phyloP scores from a whole-genome alignment of 2,888 invertebrate genomes.

The Caenorhabditis sp. region DNA sequence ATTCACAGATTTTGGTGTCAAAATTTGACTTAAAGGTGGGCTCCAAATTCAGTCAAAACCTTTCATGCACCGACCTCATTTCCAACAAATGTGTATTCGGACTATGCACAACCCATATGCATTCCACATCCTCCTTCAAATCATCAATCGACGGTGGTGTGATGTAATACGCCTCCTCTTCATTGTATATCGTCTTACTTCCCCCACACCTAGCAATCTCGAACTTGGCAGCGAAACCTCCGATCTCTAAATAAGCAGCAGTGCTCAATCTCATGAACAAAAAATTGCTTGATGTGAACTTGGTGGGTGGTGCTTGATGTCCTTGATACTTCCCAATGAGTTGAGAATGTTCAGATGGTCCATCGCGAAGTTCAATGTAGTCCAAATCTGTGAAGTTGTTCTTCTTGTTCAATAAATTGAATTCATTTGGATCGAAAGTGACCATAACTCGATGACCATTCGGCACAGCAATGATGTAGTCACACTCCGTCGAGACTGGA shows the following conservation, averaged over 20 bases:
- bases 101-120: too few relatives aligned
- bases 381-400: slow-evolving; percentile 72
- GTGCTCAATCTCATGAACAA: slow-evolving; percentile 82
- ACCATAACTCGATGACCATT: slow-evolving; percentile 78
- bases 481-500: slow-evolving; percentile 78
- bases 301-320: slow-evolving; percentile 48
- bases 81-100: too few relatives aligned
- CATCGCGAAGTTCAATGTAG: slow-evolving; percentile 84
- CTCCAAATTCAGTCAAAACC: too few relatives aligned
- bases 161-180: too few relatives aligned
- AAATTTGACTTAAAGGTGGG: too few relatives aligned
- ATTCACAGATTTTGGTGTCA: too few relatives aligned
- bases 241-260: slow-evolving; percentile 77
- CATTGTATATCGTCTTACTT: too few relatives aligned
- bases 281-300: slow-evolving; percentile 76
- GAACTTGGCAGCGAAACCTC: slow-evolving; percentile 81
- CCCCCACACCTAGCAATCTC: slow-evolving; percentile 75
- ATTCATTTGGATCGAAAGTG: slow-evolving; percentile 57
- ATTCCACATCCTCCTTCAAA: too few relatives aligned
- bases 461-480: slow-evolving; percentile 81
- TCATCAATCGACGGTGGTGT: too few relatives aligned
- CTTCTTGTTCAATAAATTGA: background rate
- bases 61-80: too few relatives aligned
- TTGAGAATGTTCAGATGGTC: slow-evolving; percentile 79
- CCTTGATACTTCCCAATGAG: slow-evolving; percentile 76